phyloP scores from a whole-genome alignment of 2,113 vertebrate species.

The Motacilla alba region DNA sequence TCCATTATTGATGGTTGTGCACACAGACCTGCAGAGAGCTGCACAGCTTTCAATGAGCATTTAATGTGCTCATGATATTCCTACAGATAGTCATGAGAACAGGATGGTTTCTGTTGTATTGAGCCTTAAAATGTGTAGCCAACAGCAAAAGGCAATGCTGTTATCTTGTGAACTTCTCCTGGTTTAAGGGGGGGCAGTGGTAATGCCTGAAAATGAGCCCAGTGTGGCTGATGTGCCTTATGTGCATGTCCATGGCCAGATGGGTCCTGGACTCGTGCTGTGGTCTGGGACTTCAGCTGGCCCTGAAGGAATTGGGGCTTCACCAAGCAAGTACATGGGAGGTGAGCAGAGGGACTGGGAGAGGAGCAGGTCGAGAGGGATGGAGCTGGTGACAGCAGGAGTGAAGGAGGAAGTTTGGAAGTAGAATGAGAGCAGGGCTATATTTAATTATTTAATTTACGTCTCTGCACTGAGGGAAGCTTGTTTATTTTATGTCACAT shows the following conservation, averaged over 20 bases:
- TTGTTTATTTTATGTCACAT: neutral
- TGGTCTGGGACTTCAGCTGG: neutral
- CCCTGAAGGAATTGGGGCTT: neutral
- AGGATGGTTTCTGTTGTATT: neutral
- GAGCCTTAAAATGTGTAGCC: neutral
- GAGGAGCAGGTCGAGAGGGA: neutral
- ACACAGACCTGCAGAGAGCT: neutral
- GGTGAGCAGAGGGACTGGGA: neutral
- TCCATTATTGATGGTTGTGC: neutral
- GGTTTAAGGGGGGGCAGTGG: fast-evolving
- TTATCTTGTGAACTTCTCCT: neutral
- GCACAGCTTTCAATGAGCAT: neutral
- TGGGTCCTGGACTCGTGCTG: fast-evolving
- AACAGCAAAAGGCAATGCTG: fast-evolving
- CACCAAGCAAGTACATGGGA: neutral
- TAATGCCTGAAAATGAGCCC: neutral
- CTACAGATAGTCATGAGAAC: neutral
- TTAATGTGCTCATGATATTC: neutral
- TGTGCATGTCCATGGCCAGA: fast-evolving
- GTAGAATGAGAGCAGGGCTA: fast-evolving
- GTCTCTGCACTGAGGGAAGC: neutral
- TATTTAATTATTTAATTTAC: neutral
- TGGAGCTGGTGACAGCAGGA: neutral
- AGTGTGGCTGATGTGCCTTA: neutral
- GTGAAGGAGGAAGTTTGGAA: neutral